These are phyloP conservation scores for Sebastes minor DNA, from an alignment of 2,797 vertebrate genomes.

Conservation along the genomic window DNA sequence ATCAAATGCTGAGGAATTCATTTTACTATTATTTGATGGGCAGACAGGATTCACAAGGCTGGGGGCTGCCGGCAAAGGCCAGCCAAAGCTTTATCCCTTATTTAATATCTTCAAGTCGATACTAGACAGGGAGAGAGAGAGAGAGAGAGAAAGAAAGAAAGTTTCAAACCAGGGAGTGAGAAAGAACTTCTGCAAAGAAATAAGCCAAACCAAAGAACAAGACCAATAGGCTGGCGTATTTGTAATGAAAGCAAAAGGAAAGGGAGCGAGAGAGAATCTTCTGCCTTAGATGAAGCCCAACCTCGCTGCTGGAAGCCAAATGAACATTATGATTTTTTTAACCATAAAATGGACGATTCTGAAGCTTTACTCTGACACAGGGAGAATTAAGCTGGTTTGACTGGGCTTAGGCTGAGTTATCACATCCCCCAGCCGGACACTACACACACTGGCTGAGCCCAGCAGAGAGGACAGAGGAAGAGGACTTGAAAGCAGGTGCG, in stretches of 20 bases:
- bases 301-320: conserved; percentile 70
- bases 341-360: conserved; percentile 71
- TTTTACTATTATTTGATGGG: conserved; percentile 73
- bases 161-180: conserved; percentile 48
- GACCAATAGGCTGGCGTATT: conserved; percentile 51
- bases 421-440: conserved; percentile 76
- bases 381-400: conserved; percentile 78
- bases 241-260: conserved; percentile 60
- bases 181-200: conserved; percentile 51
- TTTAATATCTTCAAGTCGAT: conserved; percentile 64
- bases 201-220: conserved; percentile 52
- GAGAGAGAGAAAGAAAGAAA: conserved; percentile 26
- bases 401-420: conserved; percentile 77
- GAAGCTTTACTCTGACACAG: conserved; percentile 71
- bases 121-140: conserved; percentile 19
- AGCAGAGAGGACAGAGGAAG: conserved; percentile 59
- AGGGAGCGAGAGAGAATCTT: conserved; percentile 43
- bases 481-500: conserved; percentile 74
- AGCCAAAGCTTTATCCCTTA: conserved; percentile 62
- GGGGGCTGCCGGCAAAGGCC: conserved; percentile 49
- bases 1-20: conserved; percentile 75
- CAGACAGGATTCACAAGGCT: conserved; percentile 61
- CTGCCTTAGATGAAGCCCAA: conserved; percentile 60
- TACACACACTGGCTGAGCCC: conserved; percentile 60
- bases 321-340: conserved; percentile 62